Base-by-base conservation (phyloP, 1,140 invertebrate genomes). In the Orius insidiosus region DNA sequence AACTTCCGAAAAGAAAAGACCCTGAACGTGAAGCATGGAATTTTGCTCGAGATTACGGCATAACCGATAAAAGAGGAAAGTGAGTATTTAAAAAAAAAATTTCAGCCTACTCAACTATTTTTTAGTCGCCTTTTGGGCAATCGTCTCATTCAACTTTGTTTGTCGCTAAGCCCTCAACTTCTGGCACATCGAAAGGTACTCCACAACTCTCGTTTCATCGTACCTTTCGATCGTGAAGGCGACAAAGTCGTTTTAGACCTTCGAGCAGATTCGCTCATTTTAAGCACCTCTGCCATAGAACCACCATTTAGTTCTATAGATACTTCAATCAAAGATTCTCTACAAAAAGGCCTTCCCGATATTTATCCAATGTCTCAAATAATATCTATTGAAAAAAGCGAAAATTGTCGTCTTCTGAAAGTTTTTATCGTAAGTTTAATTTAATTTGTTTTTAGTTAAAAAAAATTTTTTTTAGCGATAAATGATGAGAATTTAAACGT, bases 1-100 rank as follows among this genome's bases (percentile, higher is more conserved):
- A 76, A 56, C 59, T 90, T 38, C 80, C 82, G 7, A 80, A 75
- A 63, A 63, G 69, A 1, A 76, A 76, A 61, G 72, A 85, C 58
- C 66, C 72, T 5, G 56, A 68, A 30, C 72, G 77, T 55, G 78
- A 80, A 35, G 71, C 72, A 11, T 84, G 67, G 60, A 74, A 71
- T 52, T 83, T 79, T 59, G 72, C 75, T 9, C 68, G 78, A 54
- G 62, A 69, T 46, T 78, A 76, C 58, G 85, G 85, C 13, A 77
- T 89, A 33, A 73, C 77, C 5, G 64, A 71, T 41, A 60, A 64
- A 37, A 71, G 78, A 58, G 70, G 70, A 65, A 76, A 76, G 84
- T 88, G 71, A 69, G 67, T 43, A 10, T 36, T 36, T 36, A 15
- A n/a, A 44, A n/a, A n/a, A n/a, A n/a, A n/a, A n/a, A n/a, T n/a